Evolutionary conservation across 2,797 vertebrate genomes (phyloP), one percentile per base, ranked within the genome.

Genomic region (Brachymystax lenok): DNA sequence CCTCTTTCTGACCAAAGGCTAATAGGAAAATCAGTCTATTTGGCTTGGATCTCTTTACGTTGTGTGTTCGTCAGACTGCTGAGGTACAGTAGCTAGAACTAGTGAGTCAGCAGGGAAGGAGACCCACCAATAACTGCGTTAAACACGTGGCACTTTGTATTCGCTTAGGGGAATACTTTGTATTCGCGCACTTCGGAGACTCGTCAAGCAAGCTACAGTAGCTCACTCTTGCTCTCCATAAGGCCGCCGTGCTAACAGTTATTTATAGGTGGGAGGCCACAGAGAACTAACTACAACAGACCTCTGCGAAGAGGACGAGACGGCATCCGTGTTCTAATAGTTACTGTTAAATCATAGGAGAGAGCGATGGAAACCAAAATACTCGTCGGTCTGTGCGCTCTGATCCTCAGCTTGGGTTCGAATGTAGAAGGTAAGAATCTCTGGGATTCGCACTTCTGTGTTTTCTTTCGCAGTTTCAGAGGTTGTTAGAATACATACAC

Each of bases 341-440:
- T 71, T 40, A 27, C n/a, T 59, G 56, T 24, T 73, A 71, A 21
- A 70, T 74, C 59, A 82, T 30, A 77, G 71, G 67, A 82, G 59
- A 63, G 59, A 63, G 59, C 21, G n/a, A 89, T 94, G 94, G 90
- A 82, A 85, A 86, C 59, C 70, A 88, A 84, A 89, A 74, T 90
- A 77, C 82, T 79, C 74, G 10, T 85, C 64, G 79, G 73, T 67
- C 79, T 93, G 63, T 89, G 84, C 71, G 84, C 84, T 66, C 51
- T 94, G 70, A 51, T 90, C 40, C 6, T 83, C 51, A 77, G 75
- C 77, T 69, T 73, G 61, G 89, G 77, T 77, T 85, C 81, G 12
- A 64, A 76, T 27, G 59, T 50, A 0, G 24, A 69, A 2, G 84
- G 92, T 94, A 83, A 74, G 89, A 13, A 14, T 13, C 4, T 35